Base-by-base conservation (phyloP, 2,888 invertebrate genomes). In the Cataglyphis rosenhaueri region DNA sequence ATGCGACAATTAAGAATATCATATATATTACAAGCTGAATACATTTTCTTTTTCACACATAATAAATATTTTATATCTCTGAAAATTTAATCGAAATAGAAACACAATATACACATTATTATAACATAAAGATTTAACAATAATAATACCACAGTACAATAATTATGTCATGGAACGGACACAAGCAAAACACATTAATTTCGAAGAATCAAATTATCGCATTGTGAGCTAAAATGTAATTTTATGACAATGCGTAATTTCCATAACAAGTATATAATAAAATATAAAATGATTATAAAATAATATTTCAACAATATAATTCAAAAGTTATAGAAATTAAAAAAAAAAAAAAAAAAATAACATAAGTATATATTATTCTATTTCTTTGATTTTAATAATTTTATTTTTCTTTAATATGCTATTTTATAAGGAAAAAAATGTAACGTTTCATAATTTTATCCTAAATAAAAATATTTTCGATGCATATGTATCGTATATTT, bases 201-300 rank as follows among this genome's bases (percentile, higher is more conserved):
- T 68, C 12, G 38, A 64, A 75, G 32, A 44, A 76, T 76, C 76
- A 35, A 66, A 68, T 76, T 76, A 66, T 76, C n/a, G 52, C 15
- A 66, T 66, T 55, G 38, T 66, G 52, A 76, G 4, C 66, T 71
- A 38, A 76, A 76, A 66, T 55, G 66, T 38, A 64, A n/a, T 66
- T 66, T 76, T 66, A 29, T 66, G 55, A 66, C 52, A 52, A 48
- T 25, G 52, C 8, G 55, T 55, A 55, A 76, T 76, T 76, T 66
- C 52, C 52, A 52, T 75, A 68, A 76, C 25, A 66, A 66, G 52
- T 66, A n/a, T n/a, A 52, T 52, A 44, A 62, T 76, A 66, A 76
- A 76, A 55, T n/a, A 25, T 57, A 66, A 76, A 55, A 38, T 29
- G 29, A 66, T 75, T 52, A 76, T 68, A 66, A 66, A 76, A 29